Conservation (phyloP, 2,888 invertebrate genomes). For the Epinotia brunnichana region DNA sequence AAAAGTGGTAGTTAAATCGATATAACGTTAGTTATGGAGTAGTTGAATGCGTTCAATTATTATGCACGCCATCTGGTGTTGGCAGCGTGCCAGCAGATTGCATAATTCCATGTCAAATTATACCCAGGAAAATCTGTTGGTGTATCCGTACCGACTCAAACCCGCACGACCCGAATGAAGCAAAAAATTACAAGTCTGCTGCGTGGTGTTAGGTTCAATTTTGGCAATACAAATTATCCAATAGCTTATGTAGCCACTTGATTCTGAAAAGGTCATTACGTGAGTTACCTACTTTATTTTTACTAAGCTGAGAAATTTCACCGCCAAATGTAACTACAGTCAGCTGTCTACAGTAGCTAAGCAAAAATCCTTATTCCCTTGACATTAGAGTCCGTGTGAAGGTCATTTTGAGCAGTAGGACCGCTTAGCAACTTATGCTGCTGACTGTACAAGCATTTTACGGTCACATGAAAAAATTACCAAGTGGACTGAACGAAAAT, state of each 20-base stretch:
- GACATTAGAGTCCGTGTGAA: no score
- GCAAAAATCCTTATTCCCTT: no score
- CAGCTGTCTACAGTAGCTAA: no score
- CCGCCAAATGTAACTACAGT: no score
- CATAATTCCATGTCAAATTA: slow-evolving; percentile 24
- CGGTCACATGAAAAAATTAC: not conserved
- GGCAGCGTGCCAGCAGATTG: slow-evolving; percentile 12
- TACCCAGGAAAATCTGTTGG: not conserved
- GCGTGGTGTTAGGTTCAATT: not conserved
- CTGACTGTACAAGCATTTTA: not conserved
- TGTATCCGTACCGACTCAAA: not conserved
- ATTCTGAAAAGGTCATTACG: no score
- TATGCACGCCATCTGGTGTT: slow-evolving; percentile 24
- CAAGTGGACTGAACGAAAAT: no score
- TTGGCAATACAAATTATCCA: not conserved
- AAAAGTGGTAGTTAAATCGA: not conserved
- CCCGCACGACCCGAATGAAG: no score
- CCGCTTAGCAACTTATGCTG: no score
- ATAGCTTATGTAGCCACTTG: no score
- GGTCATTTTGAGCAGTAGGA: no score
- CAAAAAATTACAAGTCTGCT: not conserved
- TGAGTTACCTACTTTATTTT: no score
- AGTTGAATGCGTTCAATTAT: slow-evolving; percentile 19
- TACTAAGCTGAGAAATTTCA: no score
- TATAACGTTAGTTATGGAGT: slow-evolving; percentile 6